phyloP scores from a whole-genome alignment of 2,113 vertebrate species.

The Nettapus auritus region DNA sequence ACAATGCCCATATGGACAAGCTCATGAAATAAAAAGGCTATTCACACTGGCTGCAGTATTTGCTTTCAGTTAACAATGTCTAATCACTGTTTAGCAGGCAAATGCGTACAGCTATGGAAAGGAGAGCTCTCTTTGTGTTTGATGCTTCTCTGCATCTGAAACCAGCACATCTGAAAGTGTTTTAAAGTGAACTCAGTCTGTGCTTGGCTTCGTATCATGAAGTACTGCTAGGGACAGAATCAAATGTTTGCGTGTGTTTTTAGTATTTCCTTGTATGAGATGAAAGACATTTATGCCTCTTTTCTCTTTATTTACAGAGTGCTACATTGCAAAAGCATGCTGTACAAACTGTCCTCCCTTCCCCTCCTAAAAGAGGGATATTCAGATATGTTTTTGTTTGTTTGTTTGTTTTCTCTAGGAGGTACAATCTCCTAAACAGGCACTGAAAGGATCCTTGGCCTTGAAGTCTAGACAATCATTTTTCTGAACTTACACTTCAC shows the following conservation, averaged over 20 bases:
- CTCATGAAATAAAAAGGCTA: not conserved
- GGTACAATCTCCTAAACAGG: not conserved
- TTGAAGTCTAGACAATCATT: not conserved
- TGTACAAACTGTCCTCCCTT: not conserved
- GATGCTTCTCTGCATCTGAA: not conserved
- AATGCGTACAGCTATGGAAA: fast-evolving
- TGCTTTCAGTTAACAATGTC: not conserved
- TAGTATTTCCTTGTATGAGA: not conserved
- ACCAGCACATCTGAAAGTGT: not conserved
- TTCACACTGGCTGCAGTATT: not conserved
- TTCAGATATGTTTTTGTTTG: not conserved
- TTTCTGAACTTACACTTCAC: not conserved
- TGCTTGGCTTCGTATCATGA: not conserved
- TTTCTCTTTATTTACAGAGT: not conserved
- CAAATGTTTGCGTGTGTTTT: not conserved
- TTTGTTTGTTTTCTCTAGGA: not conserved
- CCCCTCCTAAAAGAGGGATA: not conserved
- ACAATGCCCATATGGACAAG: not conserved
- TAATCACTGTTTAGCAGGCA: not conserved
- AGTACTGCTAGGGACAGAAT: not conserved
- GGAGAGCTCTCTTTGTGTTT: not conserved
- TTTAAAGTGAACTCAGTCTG: not conserved
- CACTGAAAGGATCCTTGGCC: not conserved
- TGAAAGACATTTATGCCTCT: not conserved
- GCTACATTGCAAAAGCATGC: not conserved